Conservation (phyloP, 2,113 vertebrate species). For the Hippocampus barbouri region DNA sequence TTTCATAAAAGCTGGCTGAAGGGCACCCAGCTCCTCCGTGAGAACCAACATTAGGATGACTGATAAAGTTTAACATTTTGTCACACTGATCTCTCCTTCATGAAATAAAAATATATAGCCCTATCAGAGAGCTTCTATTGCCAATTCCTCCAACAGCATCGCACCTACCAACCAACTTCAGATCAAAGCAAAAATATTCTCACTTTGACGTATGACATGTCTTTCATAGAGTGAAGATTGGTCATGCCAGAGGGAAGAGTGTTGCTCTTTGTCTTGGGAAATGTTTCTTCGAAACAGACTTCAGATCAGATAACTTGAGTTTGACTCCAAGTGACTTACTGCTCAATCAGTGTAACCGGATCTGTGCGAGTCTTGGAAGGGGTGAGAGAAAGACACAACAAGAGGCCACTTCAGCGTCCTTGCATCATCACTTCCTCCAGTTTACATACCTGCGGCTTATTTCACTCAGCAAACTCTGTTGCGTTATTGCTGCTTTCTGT, state of each 20-base stretch:
- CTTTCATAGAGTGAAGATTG: not conserved
- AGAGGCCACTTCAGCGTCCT: constrained; percentile 15
- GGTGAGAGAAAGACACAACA: constrained; percentile 2
- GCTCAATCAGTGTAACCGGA: constrained; percentile 42
- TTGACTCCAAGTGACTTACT: constrained; percentile 11
- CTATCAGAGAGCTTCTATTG: not conserved
- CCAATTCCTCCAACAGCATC: constrained; percentile 6
- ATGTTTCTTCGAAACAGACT: constrained; percentile 20
- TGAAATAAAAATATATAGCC: not conserved
- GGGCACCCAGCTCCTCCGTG: not conserved
- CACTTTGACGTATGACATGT: constrained; percentile 4
- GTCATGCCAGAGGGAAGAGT: not conserved
- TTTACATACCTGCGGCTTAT: constrained; percentile 31
- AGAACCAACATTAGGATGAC: not conserved
- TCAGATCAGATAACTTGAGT: constrained; percentile 29
- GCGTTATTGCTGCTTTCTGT: too few relatives aligned
- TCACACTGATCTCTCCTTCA: not conserved
- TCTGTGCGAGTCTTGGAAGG: constrained; percentile 40
- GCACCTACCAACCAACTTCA: not conserved
- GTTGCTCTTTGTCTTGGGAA: not conserved
- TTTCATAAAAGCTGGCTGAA: not conserved
- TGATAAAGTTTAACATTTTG: not conserved
- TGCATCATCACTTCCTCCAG: constrained; percentile 30
- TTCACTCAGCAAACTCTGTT: not conserved
- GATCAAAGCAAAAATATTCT: constrained; percentile 7